Conservation (phyloP, 2,113 vertebrate genomes). For the Amazona vittata region DNA sequence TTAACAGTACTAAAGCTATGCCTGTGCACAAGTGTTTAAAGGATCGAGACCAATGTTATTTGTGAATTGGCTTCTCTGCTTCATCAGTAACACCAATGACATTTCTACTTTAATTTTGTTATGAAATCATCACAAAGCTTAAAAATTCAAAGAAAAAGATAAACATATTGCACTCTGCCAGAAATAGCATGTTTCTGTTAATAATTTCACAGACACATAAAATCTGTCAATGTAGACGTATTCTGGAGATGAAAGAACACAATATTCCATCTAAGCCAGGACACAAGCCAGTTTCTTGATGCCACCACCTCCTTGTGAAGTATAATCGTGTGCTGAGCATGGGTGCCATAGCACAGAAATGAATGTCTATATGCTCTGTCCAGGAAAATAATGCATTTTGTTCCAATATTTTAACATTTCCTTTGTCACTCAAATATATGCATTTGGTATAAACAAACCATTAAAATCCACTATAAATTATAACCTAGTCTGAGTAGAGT, state of each 20-base stretch:
- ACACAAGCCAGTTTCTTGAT: background rate
- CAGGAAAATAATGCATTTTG: background rate
- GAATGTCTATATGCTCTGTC: background rate
- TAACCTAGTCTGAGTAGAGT: background rate
- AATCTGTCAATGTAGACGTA: background rate
- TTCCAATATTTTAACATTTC: background rate
- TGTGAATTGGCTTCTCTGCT: background rate
- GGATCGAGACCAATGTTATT: fast-evolving
- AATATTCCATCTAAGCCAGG: background rate
- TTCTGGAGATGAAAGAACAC: background rate
- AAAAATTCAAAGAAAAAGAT: background rate
- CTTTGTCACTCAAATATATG: background rate
- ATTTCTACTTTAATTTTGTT: background rate
- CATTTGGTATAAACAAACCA: background rate
- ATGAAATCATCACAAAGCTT: background rate
- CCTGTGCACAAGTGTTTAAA: background rate
- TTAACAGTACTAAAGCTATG: background rate
- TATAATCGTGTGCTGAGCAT: background rate
- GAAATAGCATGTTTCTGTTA: background rate
- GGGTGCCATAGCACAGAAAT: background rate
- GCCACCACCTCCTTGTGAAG: background rate
- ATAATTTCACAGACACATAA: background rate
- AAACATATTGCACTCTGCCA: background rate
- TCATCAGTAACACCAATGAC: background rate
- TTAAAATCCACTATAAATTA: background rate